Conservation (phyloP, 2,113 vertebrate species). For the Strix aluco region DNA sequence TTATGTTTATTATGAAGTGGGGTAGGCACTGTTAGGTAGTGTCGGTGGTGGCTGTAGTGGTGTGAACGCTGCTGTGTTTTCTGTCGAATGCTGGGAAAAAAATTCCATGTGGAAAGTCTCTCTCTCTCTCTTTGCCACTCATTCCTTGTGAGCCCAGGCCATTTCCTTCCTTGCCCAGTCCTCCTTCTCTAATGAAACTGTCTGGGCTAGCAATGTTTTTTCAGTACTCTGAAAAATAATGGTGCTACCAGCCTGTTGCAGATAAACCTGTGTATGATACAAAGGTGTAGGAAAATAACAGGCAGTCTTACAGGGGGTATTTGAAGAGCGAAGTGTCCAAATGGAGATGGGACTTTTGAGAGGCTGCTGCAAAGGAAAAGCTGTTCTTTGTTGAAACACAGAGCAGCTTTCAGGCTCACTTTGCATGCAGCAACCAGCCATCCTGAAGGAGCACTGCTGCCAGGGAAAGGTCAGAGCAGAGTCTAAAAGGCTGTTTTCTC, state of each 20-base stretch:
- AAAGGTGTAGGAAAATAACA: neutral
- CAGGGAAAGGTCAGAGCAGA: neutral
- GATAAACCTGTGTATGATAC: neutral
- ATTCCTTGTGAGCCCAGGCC: neutral
- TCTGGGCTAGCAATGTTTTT: neutral
- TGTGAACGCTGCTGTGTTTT: neutral
- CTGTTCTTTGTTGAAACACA: neutral
- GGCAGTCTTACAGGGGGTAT: neutral
- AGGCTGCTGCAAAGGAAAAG: neutral
- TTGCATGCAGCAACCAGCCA: neutral
- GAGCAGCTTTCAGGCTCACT: neutral
- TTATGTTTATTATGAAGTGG: neutral
- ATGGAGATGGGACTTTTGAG: neutral
- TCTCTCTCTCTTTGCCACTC: neutral
- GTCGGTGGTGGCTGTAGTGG: rapidly evolving
- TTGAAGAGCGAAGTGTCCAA: neutral
- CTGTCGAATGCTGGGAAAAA: neutral
- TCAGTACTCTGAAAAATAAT: neutral
- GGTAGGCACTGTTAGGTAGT: rapidly evolving
- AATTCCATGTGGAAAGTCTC: neutral
- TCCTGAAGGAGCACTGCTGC: neutral
- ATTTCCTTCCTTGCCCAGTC: neutral
- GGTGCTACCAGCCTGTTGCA: neutral
- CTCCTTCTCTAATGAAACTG: neutral
- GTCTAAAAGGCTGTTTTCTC: slow-evolving; percentile 19